Evolutionary conservation across 1,140 invertebrate genomes (phyloP).

Genomic region (Chironomus tepperi): DNA sequence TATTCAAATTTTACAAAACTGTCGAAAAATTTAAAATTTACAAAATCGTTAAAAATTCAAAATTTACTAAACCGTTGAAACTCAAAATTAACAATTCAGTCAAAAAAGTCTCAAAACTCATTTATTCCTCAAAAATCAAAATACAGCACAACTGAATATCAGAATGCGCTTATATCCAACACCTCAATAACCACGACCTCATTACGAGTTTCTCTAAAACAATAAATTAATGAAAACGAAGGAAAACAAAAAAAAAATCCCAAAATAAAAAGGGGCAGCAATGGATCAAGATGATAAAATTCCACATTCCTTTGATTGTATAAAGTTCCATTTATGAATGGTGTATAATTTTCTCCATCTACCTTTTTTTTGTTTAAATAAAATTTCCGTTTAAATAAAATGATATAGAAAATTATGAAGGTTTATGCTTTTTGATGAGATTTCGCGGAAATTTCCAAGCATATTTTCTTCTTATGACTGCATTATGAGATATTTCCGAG

Average conservation of each 20-base stretch:
- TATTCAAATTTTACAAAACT: too few species aligned
- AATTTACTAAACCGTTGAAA: too few species aligned
- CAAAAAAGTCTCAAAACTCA: too few species aligned
- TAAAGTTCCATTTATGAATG: conserved; percentile 14
- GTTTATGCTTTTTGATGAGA: too few species aligned
- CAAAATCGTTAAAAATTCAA: too few species aligned
- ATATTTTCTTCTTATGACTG: too few species aligned
- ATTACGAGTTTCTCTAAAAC: not conserved
- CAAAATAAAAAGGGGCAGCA: not conserved
- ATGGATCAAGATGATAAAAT: not conserved
- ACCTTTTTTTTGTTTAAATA: not conserved
- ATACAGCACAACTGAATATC: too few species aligned
- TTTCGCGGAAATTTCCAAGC: not conserved
- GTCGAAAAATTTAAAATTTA: too few species aligned
- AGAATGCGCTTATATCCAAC: not conserved
- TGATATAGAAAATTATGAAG: not conserved
- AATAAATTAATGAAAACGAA: not conserved
- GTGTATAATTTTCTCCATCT: not conserved
- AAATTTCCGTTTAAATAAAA: not conserved
- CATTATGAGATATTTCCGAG: not conserved
- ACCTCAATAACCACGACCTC: too few species aligned
- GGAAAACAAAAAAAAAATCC: too few species aligned
- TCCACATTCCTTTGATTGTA: not conserved
- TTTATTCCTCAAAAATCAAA: too few species aligned
- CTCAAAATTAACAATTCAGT: too few species aligned